Conservation (phyloP, 2,888 invertebrate genomes). For the Pardosa pseudoannulata region DNA sequence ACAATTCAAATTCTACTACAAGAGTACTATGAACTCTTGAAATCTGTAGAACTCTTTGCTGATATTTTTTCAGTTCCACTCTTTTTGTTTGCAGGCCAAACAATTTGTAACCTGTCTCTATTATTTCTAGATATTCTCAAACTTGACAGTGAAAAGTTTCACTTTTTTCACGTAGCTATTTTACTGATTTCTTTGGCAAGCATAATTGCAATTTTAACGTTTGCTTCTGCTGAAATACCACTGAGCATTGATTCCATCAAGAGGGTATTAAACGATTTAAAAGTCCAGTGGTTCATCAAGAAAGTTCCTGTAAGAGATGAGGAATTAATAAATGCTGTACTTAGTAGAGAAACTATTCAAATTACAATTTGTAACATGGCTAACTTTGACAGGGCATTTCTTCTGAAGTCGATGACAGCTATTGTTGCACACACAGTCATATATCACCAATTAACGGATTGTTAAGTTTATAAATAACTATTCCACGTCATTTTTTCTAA, state of each 20-base stretch:
- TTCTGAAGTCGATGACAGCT: background rate
- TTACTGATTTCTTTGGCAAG: background rate
- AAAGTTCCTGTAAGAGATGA: background rate
- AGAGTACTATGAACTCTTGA: background rate
- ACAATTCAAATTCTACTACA: background rate
- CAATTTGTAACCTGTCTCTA: background rate
- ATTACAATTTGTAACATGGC: background rate
- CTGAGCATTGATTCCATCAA: background rate
- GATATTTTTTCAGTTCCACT: background rate
- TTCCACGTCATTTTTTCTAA: too few species aligned
- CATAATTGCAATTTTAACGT: background rate
- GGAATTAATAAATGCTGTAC: background rate
- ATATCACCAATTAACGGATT: background rate
- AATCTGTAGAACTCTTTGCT: background rate
- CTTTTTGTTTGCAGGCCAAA: background rate
- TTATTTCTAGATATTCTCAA: background rate
- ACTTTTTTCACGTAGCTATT: background rate
- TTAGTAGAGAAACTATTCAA: background rate
- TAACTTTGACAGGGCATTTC: background rate
- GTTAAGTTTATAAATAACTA: too few species aligned
- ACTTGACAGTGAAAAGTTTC: background rate
- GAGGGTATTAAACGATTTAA: background rate
- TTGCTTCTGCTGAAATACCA: background rate
- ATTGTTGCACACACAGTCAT: background rate
- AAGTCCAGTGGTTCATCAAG: background rate